A percentile compares a stretch with the other conserved stretches of the same genome.
Conservation (phyloP, 30 jellyfish, hydroid and myxozoan genomes). For the Mastigias papua region DNA sequence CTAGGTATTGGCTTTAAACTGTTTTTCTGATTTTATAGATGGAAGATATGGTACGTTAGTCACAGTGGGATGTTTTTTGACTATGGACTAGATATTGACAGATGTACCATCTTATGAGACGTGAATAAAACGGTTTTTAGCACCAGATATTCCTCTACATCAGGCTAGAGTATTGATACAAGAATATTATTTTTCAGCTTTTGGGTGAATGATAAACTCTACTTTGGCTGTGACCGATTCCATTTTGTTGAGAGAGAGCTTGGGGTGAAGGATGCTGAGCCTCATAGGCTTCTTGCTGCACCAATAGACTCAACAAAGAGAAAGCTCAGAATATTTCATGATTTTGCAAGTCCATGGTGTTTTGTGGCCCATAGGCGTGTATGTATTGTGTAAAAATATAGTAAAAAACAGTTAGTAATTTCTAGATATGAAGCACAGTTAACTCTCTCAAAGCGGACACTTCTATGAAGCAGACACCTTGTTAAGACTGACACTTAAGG, state of each 20-base stretch:
- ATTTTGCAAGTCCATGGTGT: constrained; percentile 97
- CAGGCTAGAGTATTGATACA: too few species aligned
- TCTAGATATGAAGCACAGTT: too few species aligned
- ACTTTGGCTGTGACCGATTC: constrained; percentile 92
- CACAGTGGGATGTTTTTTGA: too few species aligned
- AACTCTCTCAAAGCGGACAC: too few species aligned
- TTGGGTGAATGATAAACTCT: constrained; percentile 91
- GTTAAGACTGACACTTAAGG: too few species aligned
- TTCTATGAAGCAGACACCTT: too few species aligned
- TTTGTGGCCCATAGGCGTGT: constrained; percentile 74
- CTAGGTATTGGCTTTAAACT: constrained; percentile 62
- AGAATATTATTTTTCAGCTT: constrained; percentile 49
- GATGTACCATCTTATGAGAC: too few species aligned
- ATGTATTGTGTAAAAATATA: background rate
- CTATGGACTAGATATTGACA: too few species aligned
- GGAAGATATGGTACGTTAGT: too few species aligned
- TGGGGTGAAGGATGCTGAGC: constrained; percentile 61
- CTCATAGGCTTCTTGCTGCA: constrained; percentile 63
- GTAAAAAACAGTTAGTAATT: too few species aligned
- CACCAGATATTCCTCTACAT: background rate
- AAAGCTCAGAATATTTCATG: constrained; percentile 81
- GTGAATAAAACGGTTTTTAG: too few species aligned
- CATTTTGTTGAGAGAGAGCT: constrained; percentile 85
- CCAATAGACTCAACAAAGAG: constrained; percentile 39
- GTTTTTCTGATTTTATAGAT: constrained; percentile 73